These are phyloP conservation scores for Aphidius ervi DNA, from an alignment of 1,140 invertebrate genomes.

Conservation along the genomic window DNA sequence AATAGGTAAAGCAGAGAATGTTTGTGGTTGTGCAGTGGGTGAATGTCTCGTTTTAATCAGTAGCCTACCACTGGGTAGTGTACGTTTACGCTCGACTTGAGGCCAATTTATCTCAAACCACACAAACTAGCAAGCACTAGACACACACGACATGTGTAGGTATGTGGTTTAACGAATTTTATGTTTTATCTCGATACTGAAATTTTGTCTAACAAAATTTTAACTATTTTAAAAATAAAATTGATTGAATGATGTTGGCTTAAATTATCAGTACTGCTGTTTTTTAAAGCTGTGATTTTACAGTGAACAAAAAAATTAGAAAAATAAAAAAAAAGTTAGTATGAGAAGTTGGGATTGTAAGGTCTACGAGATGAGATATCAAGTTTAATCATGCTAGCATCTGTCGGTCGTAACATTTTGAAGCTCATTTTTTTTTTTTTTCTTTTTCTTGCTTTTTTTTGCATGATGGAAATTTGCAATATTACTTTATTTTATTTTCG, in stretches of 20 bases:
- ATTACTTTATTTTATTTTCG: slow-evolving; percentile 1
- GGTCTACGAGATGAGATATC: slow-evolving; percentile 14
- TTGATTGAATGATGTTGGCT: no score
- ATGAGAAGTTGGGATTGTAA: not conserved
- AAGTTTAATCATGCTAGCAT: slow-evolving; percentile 23
- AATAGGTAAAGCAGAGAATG: no score
- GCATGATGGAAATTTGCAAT: slow-evolving; percentile 13
- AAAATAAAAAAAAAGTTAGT: slow-evolving; percentile 1
- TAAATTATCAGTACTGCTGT: no score
- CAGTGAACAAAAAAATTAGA: no score
- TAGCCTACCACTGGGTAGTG: not conserved
- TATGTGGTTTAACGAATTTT: not conserved
- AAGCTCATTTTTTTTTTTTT: not conserved
- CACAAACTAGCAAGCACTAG: no score
- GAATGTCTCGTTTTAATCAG: not conserved
- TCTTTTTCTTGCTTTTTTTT: not conserved
- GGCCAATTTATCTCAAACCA: no score
- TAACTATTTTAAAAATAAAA: not conserved
- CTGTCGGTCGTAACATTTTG: slow-evolving; percentile 17
- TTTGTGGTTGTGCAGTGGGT: no score
- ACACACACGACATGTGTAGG: slow-evolving; percentile 1
- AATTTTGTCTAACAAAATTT: not conserved
- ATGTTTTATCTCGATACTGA: no score
- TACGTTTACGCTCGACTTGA: no score
- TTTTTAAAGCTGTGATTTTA: no score